Evolutionary conservation across 2,888 invertebrate genomes (phyloP).

Genomic region (Drosophila peninsularis): DNA sequence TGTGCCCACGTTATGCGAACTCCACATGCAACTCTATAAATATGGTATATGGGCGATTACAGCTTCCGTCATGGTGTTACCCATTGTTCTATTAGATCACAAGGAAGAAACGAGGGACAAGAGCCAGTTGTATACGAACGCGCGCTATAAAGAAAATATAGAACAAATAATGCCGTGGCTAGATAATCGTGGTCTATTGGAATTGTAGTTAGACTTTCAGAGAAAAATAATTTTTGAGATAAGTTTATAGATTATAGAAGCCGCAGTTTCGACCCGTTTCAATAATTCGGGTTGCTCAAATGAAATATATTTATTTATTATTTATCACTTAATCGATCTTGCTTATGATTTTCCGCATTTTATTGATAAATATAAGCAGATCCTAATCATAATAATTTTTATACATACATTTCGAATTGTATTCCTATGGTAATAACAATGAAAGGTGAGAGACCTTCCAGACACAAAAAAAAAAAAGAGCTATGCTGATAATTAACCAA

Average conservation of each 20-base stretch:
- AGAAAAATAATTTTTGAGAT: not conserved
- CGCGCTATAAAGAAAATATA: slow-evolving; percentile 72
- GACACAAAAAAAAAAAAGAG: no score
- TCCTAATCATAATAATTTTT: not conserved
- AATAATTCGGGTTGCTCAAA: not conserved
- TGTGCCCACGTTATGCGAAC: slow-evolving; percentile 69
- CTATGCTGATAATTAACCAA: not conserved
- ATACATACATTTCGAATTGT: not conserved
- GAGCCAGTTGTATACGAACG: slow-evolving; percentile 66
- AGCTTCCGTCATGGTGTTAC: slow-evolving; percentile 63
- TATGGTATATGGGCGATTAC: slow-evolving; percentile 73
- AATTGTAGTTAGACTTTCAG: slow-evolving; percentile 30
- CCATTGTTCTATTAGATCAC: slow-evolving; percentile 78
- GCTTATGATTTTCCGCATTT: not conserved
- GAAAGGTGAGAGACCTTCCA: slow-evolving; percentile 14
- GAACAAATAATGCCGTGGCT: slow-evolving; percentile 80
- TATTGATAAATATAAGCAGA: not conserved
- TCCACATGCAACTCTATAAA: slow-evolving; percentile 72
- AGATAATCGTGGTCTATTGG: slow-evolving; percentile 78
- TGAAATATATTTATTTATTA: not conserved
- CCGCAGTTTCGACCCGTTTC: not conserved
- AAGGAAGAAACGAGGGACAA: slow-evolving; percentile 66
- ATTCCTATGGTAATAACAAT: not conserved
- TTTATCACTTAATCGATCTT: not conserved
- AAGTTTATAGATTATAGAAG: not conserved